These are phyloP conservation scores for Lamellibrachia columna DNA, from an alignment of 2,888 invertebrate species.

Conservation along the genomic window DNA sequence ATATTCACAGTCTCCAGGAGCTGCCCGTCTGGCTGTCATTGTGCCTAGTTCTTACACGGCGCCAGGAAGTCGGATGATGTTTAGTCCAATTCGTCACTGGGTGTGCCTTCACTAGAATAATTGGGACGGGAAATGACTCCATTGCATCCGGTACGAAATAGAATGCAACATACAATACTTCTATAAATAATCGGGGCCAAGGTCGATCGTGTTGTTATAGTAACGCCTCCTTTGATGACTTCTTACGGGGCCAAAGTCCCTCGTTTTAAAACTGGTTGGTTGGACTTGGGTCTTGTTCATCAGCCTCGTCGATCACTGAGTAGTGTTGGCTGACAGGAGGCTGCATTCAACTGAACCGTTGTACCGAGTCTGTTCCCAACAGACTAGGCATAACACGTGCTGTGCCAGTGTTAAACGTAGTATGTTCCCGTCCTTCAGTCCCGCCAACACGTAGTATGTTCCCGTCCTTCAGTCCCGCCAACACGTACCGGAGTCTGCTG, in stretches of 20 bases:
- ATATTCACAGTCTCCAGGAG: neutral
- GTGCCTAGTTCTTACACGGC: neutral
- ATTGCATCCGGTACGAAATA: conserved; percentile 1
- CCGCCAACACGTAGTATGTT: too few relatives aligned
- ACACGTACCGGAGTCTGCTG: too few relatives aligned
- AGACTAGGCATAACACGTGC: too few relatives aligned
- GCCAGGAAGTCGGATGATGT: neutral
- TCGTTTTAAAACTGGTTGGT: neutral
- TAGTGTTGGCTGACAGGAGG: too few relatives aligned
- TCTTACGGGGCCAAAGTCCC: neutral
- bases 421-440: too few relatives aligned
- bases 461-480: too few relatives aligned
- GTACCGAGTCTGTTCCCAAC: too few relatives aligned
- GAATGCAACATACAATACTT: neutral
- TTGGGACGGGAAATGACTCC: neutral
- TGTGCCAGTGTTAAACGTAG: too few relatives aligned
- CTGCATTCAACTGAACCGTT: too few relatives aligned
- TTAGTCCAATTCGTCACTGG: neutral
- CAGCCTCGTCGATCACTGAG: too few relatives aligned
- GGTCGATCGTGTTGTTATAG: neutral
- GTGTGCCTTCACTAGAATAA: neutral
- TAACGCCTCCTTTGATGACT: neutral
- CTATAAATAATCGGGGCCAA: neutral
- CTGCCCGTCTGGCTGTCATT: neutral
- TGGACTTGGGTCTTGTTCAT: too few relatives aligned